Conservation (phyloP, 2,113 vertebrate genomes). For the zebrafish (Danio rerio) region DNA sequence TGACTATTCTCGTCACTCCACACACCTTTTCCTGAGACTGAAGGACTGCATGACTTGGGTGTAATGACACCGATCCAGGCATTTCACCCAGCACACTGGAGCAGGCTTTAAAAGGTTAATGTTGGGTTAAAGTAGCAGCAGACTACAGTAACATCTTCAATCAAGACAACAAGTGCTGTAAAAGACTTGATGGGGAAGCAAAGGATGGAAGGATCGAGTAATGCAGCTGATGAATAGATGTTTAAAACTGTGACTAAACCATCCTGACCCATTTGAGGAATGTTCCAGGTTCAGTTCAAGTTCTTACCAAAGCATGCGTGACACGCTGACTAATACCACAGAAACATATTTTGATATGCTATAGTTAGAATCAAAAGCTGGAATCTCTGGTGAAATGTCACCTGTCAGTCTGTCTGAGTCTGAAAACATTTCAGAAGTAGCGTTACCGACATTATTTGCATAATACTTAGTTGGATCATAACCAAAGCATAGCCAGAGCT, state of each 20-base stretch:
- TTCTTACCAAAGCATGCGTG: neutral
- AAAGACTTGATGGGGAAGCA: neutral
- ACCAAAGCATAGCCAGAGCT: too few relatives aligned
- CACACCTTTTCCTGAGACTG: constrained; percentile 1
- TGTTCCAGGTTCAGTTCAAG: neutral
- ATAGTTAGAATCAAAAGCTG: too few relatives aligned
- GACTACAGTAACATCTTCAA: neutral
- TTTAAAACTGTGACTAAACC: neutral
- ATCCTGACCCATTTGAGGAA: neutral
- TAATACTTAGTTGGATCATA: too few relatives aligned
- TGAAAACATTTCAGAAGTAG: too few relatives aligned
- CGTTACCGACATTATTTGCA: too few relatives aligned
- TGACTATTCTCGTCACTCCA: neutral
- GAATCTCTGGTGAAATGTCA: too few relatives aligned
- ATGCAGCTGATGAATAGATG: neutral
- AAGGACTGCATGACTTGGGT: constrained; percentile 2
- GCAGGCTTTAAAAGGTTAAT: neutral
- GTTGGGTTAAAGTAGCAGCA: neutral
- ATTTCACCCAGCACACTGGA: neutral
- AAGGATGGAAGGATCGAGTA: neutral
- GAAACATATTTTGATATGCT: neutral
- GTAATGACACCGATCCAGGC: neutral
- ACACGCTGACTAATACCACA: neutral
- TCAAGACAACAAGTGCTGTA: neutral
- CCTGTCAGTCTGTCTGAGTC: too few relatives aligned